Conservation (phyloP, 2,888 invertebrate genomes). For the Rhynchonema sp. region DNA sequence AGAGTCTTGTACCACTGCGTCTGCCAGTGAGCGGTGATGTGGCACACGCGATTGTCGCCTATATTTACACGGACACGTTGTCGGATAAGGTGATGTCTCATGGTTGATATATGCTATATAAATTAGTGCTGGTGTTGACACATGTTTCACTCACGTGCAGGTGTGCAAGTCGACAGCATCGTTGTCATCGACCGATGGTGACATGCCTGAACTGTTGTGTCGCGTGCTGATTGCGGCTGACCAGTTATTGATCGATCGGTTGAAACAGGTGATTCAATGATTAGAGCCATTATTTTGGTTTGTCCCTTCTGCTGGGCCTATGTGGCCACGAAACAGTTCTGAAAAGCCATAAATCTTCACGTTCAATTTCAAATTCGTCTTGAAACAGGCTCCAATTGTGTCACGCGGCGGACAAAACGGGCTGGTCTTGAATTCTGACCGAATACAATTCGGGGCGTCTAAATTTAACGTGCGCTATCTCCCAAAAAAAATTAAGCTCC, state of each 20-base stretch:
- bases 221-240: conserved; percentile 58
- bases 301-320: no score
- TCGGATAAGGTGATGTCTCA: conserved; percentile 23
- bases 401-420: no score
- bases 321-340: no score
- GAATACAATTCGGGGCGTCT: no score
- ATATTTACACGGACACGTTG: conserved; percentile 51
- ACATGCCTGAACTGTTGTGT: conserved; percentile 50
- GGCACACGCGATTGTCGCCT: conserved; percentile 42
- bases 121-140: background rate
- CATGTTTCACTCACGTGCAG: background rate
- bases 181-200: conserved; percentile 25
- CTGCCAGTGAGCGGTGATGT: conserved; percentile 46
- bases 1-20: background rate
- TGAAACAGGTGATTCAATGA: no score
- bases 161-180: background rate
- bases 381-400: no score
- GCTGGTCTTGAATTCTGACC: no score
- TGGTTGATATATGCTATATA: background rate
- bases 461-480: no score
- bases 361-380: no score
- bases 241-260: conserved; percentile 50
- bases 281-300: no score
- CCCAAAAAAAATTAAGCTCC: no score
- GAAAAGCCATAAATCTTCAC: no score